Evolutionary conservation across 2,113 vertebrate species (phyloP), one percentile per base, ranked within the genome.

Genomic region (Barnardius zonarius): DNA sequence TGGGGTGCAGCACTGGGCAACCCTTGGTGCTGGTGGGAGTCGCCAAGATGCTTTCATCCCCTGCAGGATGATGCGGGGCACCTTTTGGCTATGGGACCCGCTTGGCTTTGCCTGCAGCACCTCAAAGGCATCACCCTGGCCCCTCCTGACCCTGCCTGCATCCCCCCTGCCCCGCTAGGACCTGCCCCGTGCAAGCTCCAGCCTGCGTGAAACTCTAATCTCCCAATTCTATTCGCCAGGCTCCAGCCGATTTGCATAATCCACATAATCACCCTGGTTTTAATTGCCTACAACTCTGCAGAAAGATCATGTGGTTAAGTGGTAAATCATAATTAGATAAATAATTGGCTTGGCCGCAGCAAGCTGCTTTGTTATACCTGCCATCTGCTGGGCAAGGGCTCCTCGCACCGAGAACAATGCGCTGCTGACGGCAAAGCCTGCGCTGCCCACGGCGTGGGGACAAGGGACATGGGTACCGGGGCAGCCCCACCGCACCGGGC

Each of bases 241-340:
- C 98, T 98, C 98, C 97, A 97, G 95, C 98, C 96, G 91, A 98
- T 99, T 99, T 98, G 98, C 98, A 98, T 98, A 99, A 98, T 98
- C 98, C 98, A 97, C 98, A 98, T 98, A 98, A 99, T 99, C 98
- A 98, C 98, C 98, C 98, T 48, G 97, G 98, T 98, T 99, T 99
- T 98, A 99, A 98, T 98, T 98, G 98, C 98, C 98, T 98, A 97
- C 98, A 98, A 98, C 98, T 98, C 98, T 96, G 97, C 97, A 97
- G 97, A 98, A 98, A 98, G 98, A 99, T 99, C 98, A 98, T 98
- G 98, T 98, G 98, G 98, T 99, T 99, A 99, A 99, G 98, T 98
- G 98, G 98, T 99, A 99, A 99, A 98, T 99, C 98, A 99, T 99
- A 99, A 99, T 99, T 99, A 99, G 98, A 99, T 98, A 98, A 99